Evolutionary conservation across 1,140 invertebrate species (phyloP).

Genomic region (Mamestra configurata): DNA sequence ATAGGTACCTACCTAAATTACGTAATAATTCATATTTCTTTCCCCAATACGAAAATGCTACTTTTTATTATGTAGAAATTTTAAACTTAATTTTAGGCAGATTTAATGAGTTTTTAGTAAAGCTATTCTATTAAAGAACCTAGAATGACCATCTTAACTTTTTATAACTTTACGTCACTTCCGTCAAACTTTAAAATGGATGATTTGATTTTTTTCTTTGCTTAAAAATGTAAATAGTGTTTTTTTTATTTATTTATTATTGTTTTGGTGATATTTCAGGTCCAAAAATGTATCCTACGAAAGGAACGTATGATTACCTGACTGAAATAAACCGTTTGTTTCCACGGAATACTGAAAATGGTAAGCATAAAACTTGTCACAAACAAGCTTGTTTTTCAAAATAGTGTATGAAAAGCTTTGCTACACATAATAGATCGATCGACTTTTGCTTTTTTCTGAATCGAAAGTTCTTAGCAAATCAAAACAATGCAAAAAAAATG

Average conservation of each 20-base stretch:
- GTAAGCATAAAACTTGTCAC: constrained; percentile 57
- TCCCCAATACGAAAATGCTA: no score
- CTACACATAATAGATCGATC: no score
- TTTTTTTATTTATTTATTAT: constrained; percentile 42
- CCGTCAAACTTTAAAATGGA: constrained; percentile 17
- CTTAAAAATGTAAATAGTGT: constrained; percentile 27
- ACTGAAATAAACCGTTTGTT: constrained; percentile 71
- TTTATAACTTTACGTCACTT: neutral
- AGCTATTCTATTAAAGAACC: neutral
- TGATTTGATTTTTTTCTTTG: constrained; percentile 30
- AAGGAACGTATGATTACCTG: constrained; percentile 66
- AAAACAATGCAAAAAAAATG: no score
- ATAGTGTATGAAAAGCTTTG: neutral
- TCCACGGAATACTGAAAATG: constrained; percentile 62
- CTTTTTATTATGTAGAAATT: neutral
- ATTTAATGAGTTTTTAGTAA: neutral
- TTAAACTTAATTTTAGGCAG: neutral
- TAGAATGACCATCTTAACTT: neutral
- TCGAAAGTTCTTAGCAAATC: no score
- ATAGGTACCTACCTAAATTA: no score
- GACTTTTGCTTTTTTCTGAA: no score
- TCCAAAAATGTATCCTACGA: constrained; percentile 70
- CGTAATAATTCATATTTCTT: no score
- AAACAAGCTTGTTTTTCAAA: neutral
- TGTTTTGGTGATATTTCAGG: constrained; percentile 66